Conservation (phyloP, 1,140 invertebrate genomes). For the Anastrepha ludens region DNA sequence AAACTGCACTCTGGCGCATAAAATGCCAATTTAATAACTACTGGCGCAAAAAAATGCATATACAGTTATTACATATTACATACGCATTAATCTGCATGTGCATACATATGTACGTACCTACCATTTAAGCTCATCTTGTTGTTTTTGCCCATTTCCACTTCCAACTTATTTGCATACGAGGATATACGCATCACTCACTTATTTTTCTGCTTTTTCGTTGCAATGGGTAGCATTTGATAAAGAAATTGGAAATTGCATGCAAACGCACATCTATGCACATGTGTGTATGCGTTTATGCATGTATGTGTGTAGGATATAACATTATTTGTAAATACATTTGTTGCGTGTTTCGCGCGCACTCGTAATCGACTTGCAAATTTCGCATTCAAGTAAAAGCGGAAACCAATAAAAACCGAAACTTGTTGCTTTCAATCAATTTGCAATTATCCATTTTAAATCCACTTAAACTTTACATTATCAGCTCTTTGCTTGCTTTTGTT, state of each 20-base stretch:
- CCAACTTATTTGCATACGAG: not conserved
- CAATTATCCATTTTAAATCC: conserved; percentile 33
- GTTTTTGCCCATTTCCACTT: not conserved
- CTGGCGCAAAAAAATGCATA: not conserved
- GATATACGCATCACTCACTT: not conserved
- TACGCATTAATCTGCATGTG: not conserved
- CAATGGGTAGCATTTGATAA: not conserved
- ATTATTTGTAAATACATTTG: not conserved
- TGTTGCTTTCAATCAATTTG: conserved; percentile 38
- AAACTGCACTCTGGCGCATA: not conserved
- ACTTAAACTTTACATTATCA: not conserved
- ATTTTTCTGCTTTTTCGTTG: not conserved
- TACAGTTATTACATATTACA: not conserved
- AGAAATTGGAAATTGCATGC: too few relatives aligned
- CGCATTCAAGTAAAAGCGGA: not conserved
- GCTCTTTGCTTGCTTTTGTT: not conserved
- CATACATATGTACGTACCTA: not conserved
- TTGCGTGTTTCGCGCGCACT: not conserved
- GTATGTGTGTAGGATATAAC: not conserved
- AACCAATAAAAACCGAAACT: conserved; percentile 9
- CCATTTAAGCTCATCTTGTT: not conserved
- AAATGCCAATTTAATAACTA: conserved; percentile 36
- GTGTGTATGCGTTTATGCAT: not conserved
- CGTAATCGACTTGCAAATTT: not conserved
- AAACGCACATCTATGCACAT: not conserved